These are phyloP conservation scores for Cosmia trapezina DNA, from an alignment of 2,888 invertebrate species.

Conservation along the genomic window DNA sequence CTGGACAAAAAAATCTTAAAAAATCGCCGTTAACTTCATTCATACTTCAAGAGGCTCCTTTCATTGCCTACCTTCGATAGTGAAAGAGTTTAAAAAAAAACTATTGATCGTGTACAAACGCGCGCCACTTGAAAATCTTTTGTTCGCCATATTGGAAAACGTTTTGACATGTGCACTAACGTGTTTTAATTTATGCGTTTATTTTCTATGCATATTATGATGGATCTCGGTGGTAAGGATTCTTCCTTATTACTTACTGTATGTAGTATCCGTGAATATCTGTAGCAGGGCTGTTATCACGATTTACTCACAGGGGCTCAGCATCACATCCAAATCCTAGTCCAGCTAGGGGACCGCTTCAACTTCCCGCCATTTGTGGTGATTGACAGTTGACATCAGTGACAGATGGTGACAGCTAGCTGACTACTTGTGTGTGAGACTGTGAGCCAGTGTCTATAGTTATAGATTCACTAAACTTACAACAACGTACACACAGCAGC, in stretches of 20 bases:
- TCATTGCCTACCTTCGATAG: conserved; percentile 86
- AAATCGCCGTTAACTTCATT: conserved; percentile 87
- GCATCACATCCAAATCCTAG: background rate
- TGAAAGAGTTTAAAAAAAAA: conserved; percentile 84
- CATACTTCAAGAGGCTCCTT: conserved; percentile 87
- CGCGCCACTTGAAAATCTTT: conserved; percentile 86
- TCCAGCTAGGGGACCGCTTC: background rate
- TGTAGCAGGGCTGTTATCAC: background rate
- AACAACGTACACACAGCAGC: too few species aligned
- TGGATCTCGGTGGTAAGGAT: background rate
- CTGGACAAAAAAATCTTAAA: conserved; percentile 80
- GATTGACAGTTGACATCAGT: too few species aligned
- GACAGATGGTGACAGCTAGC: too few species aligned
- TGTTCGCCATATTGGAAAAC: conserved; percentile 88
- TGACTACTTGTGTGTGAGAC: too few species aligned
- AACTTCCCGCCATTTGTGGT: background rate
- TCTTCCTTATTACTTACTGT: background rate
- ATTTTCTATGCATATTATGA: conserved; percentile 8
- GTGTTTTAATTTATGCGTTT: conserved; percentile 67
- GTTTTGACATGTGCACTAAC: conserved; percentile 82
- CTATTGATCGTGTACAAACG: conserved; percentile 88
- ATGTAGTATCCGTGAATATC: background rate
- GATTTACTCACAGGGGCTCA: background rate
- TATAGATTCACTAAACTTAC: too few species aligned
- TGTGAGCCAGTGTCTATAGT: too few species aligned